These are phyloP conservation scores for Homarus americanus DNA, from an alignment of 1,140 invertebrate genomes.

Conservation along the genomic window DNA sequence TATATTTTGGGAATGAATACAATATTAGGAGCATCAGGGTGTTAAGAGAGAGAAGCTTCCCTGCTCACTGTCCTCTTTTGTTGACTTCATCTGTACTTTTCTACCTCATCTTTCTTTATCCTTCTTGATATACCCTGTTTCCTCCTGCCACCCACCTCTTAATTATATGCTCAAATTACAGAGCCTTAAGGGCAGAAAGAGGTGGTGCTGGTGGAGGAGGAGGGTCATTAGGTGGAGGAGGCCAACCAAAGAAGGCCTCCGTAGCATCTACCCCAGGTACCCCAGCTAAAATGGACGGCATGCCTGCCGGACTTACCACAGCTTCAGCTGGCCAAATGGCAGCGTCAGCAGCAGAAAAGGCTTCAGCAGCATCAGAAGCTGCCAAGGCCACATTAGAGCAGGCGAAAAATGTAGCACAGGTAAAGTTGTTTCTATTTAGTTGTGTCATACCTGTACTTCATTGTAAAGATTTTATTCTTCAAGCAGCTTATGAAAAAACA, in stretches of 20 bases:
- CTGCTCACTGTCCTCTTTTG: too few relatives aligned
- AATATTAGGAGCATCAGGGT: too few relatives aligned
- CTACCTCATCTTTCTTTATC: too few relatives aligned
- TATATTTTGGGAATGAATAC: too few relatives aligned
- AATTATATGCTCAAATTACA: too few relatives aligned
- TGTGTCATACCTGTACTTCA: background rate
- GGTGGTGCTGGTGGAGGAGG: background rate
- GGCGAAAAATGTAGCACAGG: slow-evolving; percentile 75
- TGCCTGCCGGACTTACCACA: slow-evolving; percentile 46
- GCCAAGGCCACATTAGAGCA: slow-evolving; percentile 74
- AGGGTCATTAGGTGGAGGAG: slow-evolving; percentile 11
- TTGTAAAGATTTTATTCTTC: background rate
- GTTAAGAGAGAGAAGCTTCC: too few relatives aligned
- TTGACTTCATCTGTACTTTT: too few relatives aligned
- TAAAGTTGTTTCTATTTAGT: slow-evolving; percentile 22
- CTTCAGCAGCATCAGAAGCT: slow-evolving; percentile 72
- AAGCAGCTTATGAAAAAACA: background rate
- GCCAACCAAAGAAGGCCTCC: slow-evolving; percentile 23
- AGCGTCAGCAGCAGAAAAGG: slow-evolving; percentile 69
- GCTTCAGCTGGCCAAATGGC: slow-evolving; percentile 61
- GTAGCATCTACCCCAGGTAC: slow-evolving; percentile 49
- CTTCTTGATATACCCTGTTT: too few relatives aligned
- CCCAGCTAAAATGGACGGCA: slow-evolving; percentile 66
- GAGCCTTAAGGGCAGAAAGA: background rate
- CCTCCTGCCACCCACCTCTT: too few relatives aligned